phyloP scores from a whole-genome alignment of 2,113 vertebrate species.

The Melanerpes formicivorus region DNA sequence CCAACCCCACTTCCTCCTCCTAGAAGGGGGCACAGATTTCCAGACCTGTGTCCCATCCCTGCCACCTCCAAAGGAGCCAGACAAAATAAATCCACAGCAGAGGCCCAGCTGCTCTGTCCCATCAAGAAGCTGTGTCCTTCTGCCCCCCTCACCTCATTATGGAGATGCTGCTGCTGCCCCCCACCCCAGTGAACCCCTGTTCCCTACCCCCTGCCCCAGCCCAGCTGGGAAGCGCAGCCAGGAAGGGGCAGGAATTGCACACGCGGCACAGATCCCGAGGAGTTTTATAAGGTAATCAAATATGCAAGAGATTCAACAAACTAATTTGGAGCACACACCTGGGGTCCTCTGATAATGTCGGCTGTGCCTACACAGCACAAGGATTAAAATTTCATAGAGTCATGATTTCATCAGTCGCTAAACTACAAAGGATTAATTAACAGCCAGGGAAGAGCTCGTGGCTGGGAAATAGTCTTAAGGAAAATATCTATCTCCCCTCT shows the following conservation, averaged over 20 bases:
- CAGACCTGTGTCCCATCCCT: not conserved
- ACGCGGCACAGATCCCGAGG: not conserved
- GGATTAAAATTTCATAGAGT: conserved; percentile 80
- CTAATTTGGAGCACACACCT: conserved; percentile 81
- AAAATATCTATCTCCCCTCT: conserved; percentile 76
- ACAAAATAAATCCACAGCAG: not conserved
- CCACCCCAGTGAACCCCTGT: not conserved
- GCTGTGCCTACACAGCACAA: conserved; percentile 27
- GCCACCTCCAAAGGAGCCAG: not conserved
- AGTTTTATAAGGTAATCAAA: conserved; percentile 81
- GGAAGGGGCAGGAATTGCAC: not conserved
- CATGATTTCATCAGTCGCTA: conserved; percentile 78
- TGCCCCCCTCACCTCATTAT: not conserved
- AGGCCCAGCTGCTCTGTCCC: not conserved
- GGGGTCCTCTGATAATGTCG: conserved; percentile 82
- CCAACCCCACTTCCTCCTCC: not conserved
- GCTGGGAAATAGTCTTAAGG: conserved; percentile 62
- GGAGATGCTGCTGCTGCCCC: not conserved
- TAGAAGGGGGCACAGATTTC: not conserved
- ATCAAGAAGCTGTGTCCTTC: not conserved
- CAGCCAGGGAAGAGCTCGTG: conserved; percentile 72
- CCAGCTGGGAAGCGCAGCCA: not conserved
- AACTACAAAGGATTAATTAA: conserved; percentile 94
- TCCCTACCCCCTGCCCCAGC: not conserved
- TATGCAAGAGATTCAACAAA: conserved; percentile 84